Evolutionary conservation across 1,140 invertebrate genomes (phyloP).

Genomic region (Drosophila yakuba): DNA sequence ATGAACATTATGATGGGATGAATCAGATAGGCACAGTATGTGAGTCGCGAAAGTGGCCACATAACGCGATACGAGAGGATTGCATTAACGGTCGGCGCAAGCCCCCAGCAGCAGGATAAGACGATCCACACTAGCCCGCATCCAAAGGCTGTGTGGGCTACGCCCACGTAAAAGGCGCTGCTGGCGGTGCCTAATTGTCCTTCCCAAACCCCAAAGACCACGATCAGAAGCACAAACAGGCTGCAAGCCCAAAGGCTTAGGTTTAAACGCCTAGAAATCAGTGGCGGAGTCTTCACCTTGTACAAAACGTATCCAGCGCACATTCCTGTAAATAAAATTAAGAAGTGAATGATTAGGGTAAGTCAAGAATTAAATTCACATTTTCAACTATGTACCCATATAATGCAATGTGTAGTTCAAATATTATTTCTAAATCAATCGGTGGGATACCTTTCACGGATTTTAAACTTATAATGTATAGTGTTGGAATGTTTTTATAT

Average conservation of each 20-base stretch:
- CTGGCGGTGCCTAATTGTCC: slow-evolving; percentile 88
- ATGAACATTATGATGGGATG: slow-evolving; percentile 94
- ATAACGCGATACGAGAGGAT: slow-evolving; percentile 92
- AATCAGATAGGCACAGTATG: slow-evolving; percentile 95
- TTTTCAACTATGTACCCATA: too few species aligned
- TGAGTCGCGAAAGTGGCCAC: slow-evolving; percentile 94
- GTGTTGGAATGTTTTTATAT: too few species aligned
- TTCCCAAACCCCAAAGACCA: slow-evolving; percentile 92
- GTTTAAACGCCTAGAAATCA: slow-evolving; percentile 87
- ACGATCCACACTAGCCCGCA: slow-evolving; percentile 92
- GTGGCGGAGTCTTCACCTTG: slow-evolving; percentile 88
- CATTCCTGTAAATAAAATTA: slow-evolving; percentile 86
- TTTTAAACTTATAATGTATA: too few species aligned
- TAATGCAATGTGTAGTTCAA: too few species aligned
- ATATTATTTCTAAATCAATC: too few species aligned
- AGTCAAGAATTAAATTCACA: background rate
- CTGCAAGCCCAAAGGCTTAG: slow-evolving; percentile 88
- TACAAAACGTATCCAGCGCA: slow-evolving; percentile 90
- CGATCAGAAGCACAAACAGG: slow-evolving; percentile 86
- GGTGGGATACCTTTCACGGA: too few species aligned
- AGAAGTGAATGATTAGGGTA: background rate
- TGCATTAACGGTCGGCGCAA: slow-evolving; percentile 90
- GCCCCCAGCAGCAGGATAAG: slow-evolving; percentile 91
- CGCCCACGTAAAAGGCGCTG: slow-evolving; percentile 89
- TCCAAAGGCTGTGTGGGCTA: slow-evolving; percentile 90